Conservation (phyloP, 2,888 invertebrate species). For the Leptinotarsa rubiginosa region DNA sequence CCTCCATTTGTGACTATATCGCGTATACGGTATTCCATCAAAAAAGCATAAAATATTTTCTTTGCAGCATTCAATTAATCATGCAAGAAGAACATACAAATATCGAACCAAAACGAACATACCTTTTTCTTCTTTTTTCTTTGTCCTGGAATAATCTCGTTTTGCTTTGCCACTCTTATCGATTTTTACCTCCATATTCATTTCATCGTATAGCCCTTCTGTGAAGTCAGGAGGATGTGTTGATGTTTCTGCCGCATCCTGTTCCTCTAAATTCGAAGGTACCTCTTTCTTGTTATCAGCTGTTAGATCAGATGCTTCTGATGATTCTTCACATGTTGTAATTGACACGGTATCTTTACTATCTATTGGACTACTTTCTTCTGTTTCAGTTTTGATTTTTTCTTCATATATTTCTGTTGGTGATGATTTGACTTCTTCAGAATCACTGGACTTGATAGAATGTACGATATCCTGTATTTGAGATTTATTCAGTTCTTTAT, state of each 20-base stretch:
- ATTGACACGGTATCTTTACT: constrained; percentile 38
- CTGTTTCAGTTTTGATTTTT: constrained; percentile 42
- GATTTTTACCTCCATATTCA: constrained; percentile 71
- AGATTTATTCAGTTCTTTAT: constrained; percentile 61
- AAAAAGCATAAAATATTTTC: too few species aligned
- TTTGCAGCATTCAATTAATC: too few species aligned
- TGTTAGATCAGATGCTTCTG: constrained; percentile 41
- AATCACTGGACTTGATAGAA: constrained; percentile 49
- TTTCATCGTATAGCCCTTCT: constrained; percentile 68
- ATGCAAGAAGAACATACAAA: background rate
- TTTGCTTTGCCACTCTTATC: constrained; percentile 74
- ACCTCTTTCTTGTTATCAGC: constrained; percentile 43
- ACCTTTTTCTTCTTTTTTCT: constrained; percentile 66
- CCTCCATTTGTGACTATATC: too few species aligned
- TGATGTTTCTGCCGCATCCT: constrained; percentile 46
- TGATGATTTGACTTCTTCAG: constrained; percentile 32
- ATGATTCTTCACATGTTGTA: constrained; percentile 40
- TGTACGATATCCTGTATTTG: constrained; percentile 62
- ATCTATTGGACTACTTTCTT: constrained; percentile 42
- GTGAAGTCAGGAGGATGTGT: constrained; percentile 53
- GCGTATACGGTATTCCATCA: too few species aligned
- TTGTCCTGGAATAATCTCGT: constrained; percentile 72
- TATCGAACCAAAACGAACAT: background rate
- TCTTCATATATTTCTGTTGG: constrained; percentile 43
- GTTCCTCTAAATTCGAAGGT: constrained; percentile 50